Evolutionary conservation across 2,888 invertebrate genomes (phyloP).

Genomic region (Mythimna albipuncta): DNA sequence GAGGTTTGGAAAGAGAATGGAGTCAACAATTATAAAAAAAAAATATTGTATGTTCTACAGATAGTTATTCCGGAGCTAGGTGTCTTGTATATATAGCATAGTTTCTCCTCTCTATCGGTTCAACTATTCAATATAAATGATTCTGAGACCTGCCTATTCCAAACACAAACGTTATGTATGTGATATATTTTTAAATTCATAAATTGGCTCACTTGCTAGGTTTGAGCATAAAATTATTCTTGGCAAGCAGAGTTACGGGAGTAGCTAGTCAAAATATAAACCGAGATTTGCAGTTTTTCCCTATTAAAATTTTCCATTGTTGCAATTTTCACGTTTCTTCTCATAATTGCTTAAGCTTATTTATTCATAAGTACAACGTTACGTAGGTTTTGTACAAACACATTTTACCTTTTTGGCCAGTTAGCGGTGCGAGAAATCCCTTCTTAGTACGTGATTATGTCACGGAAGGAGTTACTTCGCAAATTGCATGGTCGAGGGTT

Average conservation of each 20-base stretch:
- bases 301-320: conserved; percentile 21
- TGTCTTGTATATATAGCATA: no score
- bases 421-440: conserved; percentile 56
- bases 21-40: no score
- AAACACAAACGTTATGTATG: no score
- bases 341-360: conserved; percentile 47
- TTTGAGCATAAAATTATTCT: not conserved
- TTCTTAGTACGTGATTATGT: conserved; percentile 59
- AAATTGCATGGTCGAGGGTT: conserved; percentile 49
- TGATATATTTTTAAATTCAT: not conserved
- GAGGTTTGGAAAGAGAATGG: no score
- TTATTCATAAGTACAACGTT: conserved; percentile 41
- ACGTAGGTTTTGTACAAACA: conserved; percentile 31
- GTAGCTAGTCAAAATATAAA: not conserved
- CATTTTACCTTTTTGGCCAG: conserved; percentile 53
- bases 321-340: conserved; percentile 32
- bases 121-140: no score
- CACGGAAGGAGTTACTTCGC: conserved; percentile 47
- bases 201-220: no score
- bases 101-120: no score
- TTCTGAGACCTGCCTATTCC: no score
- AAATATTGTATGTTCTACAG: no score
- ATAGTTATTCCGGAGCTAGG: no score
- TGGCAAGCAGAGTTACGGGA: not conserved
- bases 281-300: conserved; percentile 30